phyloP scores from a whole-genome alignment of 2,797 vertebrate genomes.

The Hapalemur alaotrensis region DNA sequence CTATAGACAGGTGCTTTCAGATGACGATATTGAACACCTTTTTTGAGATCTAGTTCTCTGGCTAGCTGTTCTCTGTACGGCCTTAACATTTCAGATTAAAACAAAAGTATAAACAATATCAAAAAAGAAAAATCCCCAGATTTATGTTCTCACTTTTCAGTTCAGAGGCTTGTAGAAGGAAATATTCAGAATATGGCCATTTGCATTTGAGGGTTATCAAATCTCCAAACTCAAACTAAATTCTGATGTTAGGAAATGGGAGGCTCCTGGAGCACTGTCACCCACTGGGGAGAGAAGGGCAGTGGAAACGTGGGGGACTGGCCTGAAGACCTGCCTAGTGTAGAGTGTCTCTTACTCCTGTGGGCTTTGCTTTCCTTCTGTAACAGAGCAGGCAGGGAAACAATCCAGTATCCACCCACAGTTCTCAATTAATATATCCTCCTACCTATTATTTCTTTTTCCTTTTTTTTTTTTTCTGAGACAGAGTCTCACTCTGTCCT shows the following conservation, averaged over 20 bases:
- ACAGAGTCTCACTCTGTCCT: no score
- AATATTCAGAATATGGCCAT: not conserved
- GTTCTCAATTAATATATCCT: not conserved
- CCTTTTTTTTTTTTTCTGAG: not conserved
- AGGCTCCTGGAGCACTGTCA: not conserved
- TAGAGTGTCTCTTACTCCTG: not conserved
- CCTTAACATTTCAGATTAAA: not conserved
- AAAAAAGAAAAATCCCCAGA: not conserved
- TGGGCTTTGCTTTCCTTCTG: not conserved
- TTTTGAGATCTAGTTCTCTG: not conserved
- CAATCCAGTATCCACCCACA: not conserved
- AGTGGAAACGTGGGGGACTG: not conserved
- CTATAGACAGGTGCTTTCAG: not conserved
- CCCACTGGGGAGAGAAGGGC: not conserved
- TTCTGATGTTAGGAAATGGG: not conserved
- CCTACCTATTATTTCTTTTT: not conserved
- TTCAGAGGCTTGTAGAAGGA: not conserved
- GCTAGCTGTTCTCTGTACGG: not conserved
- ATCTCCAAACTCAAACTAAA: not conserved
- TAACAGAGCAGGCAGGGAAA: not conserved
- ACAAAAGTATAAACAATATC: not conserved
- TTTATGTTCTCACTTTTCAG: not conserved
- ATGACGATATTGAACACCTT: not conserved
- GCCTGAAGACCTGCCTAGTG: no score
- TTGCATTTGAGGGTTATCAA: not conserved